Evolutionary conservation across 2,797 vertebrate species (phyloP), one percentile per base, ranked within the genome.

Genomic region (Tenualosa ilisha): DNA sequence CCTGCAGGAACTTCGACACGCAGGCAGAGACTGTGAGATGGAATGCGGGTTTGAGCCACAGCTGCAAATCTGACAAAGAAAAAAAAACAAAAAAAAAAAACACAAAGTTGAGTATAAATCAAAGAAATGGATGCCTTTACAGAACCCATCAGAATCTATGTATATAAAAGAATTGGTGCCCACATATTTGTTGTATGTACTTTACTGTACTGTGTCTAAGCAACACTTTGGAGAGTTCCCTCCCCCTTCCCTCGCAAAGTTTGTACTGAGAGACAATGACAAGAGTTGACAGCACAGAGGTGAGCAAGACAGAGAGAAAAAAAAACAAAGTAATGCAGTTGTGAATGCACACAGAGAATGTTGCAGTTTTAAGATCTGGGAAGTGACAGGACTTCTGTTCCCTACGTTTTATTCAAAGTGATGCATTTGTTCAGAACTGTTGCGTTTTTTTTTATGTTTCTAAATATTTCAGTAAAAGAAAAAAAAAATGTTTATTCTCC

Each of bases 41-140:
- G 87, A 89, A 91, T 92, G 92, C 92, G 83, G 88, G 85, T 43
- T 91, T 91, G 89, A 91, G 91, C 91, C 89, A 87, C 84, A 85
- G 90, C 87, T 86, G 91, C 93, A 87, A 17, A 79, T 46, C 72
- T 79, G 72, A 79, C 40, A 91, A 94, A 46, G 37, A 88, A 90
- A 90, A 93, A 89, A 88, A 90, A 90, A 91, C 85, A 91, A 93
- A 89, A 89, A 90, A 90, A 92, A 87, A 91, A 93, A 89, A 89
- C 90, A 91, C 91, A 88, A 89, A 82, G 85, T 89, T 92, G 93
- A 91, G 94, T 90, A 89, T 92, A 94, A 93, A 92, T 93, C 94
- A 94, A 94, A 94, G 95, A 95, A 96, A 96, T 96, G 96, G 96
- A 97, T 98, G 97, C 97, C 97, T 97, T 98, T 97, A 96, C 95